Percentiles rank a stretch among this genome's conserved stretches.
These are phyloP conservation scores for Oreotrochilus melanogaster DNA, from an alignment of 2,113 vertebrate species.

Conservation along the genomic window DNA sequence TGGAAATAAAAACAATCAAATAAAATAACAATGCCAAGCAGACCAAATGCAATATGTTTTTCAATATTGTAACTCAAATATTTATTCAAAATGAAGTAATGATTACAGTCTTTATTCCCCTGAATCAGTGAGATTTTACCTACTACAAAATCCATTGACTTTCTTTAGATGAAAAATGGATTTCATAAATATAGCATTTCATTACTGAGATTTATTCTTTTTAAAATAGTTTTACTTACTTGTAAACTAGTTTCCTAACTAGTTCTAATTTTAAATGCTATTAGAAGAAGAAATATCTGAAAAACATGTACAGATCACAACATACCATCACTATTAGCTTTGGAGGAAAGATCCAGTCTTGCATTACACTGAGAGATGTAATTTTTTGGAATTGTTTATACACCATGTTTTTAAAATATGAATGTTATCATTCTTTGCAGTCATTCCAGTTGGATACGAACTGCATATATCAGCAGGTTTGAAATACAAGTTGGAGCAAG, in stretches of 20 bases:
- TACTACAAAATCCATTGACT: not conserved
- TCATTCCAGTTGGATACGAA: not conserved
- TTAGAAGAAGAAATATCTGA: not conserved
- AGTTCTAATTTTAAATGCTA: not conserved
- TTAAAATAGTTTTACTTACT: not conserved
- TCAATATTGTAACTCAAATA: not conserved
- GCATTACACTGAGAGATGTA: not conserved
- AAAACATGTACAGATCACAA: not conserved
- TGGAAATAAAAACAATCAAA: not conserved
- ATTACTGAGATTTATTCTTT: not conserved
- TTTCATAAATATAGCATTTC: not conserved
- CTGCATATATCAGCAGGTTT: not conserved
- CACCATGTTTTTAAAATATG: not conserved
- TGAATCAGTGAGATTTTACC: not conserved
- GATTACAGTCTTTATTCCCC: not conserved
- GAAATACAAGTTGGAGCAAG: not conserved
- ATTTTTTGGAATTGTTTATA: not conserved
- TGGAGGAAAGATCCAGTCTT: not conserved
- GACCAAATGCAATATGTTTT: not conserved
- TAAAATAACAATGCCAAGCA: conserved; percentile 5
- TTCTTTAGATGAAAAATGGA: conserved; percentile 1
- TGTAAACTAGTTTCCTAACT: not conserved
- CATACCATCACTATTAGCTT: not conserved
- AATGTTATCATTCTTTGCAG: not conserved
- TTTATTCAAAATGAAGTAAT: conserved; percentile 12